Evolutionary conservation across 30 jellyfish, hydroid and myxozoan species (phyloP).

Genomic region (Clytia hemisphaerica): DNA sequence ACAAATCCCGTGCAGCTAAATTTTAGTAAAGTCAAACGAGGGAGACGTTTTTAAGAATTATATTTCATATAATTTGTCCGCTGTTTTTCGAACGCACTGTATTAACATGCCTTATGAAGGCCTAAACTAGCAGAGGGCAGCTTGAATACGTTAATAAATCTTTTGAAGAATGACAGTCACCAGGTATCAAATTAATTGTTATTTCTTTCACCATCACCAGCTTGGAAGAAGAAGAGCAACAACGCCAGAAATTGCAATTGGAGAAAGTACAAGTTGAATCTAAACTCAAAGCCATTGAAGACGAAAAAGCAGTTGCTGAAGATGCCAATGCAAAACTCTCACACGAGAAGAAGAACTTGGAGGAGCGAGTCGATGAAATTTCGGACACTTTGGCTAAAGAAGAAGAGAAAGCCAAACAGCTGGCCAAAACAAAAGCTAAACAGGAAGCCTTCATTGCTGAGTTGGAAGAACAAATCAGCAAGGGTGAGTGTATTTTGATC

Average conservation of each 20-base stretch:
- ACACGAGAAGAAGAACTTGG: constrained; percentile 92
- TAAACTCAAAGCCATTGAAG: constrained; percentile 74
- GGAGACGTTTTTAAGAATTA: too few species aligned
- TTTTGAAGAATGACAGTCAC: too few species aligned
- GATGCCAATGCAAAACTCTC: constrained; percentile 73
- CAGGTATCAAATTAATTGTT: too few species aligned
- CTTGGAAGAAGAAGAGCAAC: constrained; percentile 96
- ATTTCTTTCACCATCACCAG: too few species aligned
- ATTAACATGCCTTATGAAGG: too few species aligned
- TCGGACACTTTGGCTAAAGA: constrained; percentile 65
- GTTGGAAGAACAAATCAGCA: constrained; percentile 66
- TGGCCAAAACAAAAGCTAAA: constrained; percentile 81
- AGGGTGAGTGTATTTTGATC: too few species aligned
- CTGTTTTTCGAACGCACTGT: too few species aligned
- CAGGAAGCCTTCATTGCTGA: constrained; percentile 94
- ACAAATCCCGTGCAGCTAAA: too few species aligned
- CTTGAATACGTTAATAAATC: too few species aligned
- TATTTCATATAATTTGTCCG: too few species aligned
- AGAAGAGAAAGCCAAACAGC: constrained; percentile 83
- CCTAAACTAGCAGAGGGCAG: too few species aligned
- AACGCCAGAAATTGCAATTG: constrained; percentile 83
- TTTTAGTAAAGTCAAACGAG: too few species aligned
- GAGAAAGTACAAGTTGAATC: constrained; percentile 99
- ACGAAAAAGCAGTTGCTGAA: constrained; percentile 72
- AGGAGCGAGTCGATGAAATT: constrained; percentile 72